phyloP scores from a whole-genome alignment of 2,113 vertebrate species.

The Coracopsis vasa region DNA sequence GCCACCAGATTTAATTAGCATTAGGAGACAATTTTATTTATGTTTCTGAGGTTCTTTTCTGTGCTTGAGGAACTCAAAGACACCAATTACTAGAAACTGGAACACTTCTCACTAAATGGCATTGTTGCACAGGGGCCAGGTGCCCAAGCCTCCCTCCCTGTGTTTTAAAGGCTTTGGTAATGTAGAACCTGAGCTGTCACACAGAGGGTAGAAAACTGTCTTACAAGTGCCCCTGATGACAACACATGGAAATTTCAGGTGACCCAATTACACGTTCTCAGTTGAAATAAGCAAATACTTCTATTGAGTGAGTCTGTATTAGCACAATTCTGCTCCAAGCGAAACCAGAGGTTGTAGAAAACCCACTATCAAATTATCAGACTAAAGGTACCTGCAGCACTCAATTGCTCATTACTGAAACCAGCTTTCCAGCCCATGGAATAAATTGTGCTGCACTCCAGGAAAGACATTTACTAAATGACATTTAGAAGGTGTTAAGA shows the following conservation, averaged over 20 bases:
- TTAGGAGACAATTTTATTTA: background rate
- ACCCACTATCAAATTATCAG: background rate
- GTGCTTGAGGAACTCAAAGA: background rate
- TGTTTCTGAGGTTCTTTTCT: background rate
- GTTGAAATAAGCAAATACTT: conserved; percentile 10
- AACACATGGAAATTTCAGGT: background rate
- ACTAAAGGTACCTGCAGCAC: background rate
- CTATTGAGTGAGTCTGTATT: background rate
- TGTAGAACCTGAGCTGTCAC: background rate
- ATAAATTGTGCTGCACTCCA: background rate
- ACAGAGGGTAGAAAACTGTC: background rate
- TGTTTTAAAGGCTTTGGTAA: background rate
- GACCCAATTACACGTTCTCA: background rate
- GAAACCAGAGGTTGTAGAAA: background rate
- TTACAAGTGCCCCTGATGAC: background rate
- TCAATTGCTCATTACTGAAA: background rate
- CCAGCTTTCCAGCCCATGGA: background rate
- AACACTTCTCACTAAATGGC: background rate
- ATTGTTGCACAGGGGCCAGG: background rate
- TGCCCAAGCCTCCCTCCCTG: background rate
- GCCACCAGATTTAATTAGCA: background rate
- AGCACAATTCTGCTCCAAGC: background rate
- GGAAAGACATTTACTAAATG: background rate
- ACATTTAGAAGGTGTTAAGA: background rate
- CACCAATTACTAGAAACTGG: background rate